Evolutionary conservation across 2,113 vertebrate species (phyloP), one percentile per base, ranked within the genome.

Genomic region (Ceyx margarethae): DNA sequence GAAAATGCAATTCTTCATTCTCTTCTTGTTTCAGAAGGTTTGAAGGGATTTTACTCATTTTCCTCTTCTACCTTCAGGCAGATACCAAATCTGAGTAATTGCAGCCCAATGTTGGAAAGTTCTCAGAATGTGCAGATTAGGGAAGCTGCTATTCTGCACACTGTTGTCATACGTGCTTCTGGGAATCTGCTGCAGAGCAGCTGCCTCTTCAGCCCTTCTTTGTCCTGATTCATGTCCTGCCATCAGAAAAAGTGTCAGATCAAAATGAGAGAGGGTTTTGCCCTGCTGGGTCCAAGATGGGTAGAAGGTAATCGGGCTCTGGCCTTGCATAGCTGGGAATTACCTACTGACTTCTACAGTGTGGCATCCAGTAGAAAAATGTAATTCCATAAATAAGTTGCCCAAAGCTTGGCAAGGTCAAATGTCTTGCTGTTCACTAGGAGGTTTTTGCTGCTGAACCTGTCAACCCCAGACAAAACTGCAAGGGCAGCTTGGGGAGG

Each of bases 11-110:
- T 83, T 92, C 91, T 95, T 96, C 75, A 87, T 93, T 95, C 81
- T 91, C 46, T 91, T 64, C 71, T 94, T 10, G 0, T 93, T 96
- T 94, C 65, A 81, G 81, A 66, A 85, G 13, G 87, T 91, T 89
- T 91, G 72, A 87, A 87, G 89, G 87, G 75, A 87, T 91, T 96
- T 93, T 95, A 87, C 89, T 96, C 81, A 95, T 96, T 79, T 94
- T 95, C 81, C 64, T 93, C 75, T 85, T 83, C 61, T 92, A 91
- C 89, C 94, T 96, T 95, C 86, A 89, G 92, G 89, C 92, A 95
- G 72, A 74, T 84, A 93, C 71, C 61, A 74, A 91, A 92, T 94
- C 75, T 89, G 91, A 89, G 89, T 94, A 93, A 81, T 75, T 95
- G 57, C 92, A 94, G 53, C 28, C 64, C 42, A 37, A 11, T 83